Evolutionary conservation across 2,888 invertebrate genomes (phyloP).

Genomic region (Pterostichus niger): DNA sequence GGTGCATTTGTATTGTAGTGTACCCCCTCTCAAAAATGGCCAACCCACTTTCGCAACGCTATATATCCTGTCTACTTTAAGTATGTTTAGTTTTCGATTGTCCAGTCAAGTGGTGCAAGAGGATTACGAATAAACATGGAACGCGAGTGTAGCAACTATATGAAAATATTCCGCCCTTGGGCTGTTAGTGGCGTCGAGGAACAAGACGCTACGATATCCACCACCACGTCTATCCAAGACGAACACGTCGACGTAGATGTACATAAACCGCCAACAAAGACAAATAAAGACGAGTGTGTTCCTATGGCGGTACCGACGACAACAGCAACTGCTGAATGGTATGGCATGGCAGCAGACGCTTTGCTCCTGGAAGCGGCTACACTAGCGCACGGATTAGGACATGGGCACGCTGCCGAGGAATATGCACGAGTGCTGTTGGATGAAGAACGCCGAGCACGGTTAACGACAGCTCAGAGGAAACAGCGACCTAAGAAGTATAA

Average conservation of each 20-base stretch:
- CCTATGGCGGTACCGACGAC: not conserved
- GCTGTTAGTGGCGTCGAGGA: conserved; percentile 70
- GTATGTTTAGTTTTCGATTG: conserved; percentile 74
- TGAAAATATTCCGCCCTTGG: conserved; percentile 72
- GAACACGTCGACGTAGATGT: not conserved
- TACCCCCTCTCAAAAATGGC: conserved; percentile 75
- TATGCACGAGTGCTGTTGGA: conserved; percentile 83
- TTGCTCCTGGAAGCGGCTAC: conserved; percentile 73
- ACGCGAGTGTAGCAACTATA: conserved; percentile 31
- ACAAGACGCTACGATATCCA: conserved; percentile 81
- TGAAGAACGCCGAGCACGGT: conserved; percentile 85
- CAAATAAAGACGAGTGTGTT: too few relatives aligned
- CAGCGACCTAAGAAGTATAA: conserved; percentile 94
- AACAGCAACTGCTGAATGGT: conserved; percentile 68
- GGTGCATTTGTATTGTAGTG: conserved; percentile 67
- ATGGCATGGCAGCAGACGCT: conserved; percentile 67
- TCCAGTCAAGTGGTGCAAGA: conserved; percentile 71
- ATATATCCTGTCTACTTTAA: conserved; percentile 74
- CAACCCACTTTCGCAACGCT: conserved; percentile 74
- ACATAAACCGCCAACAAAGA: too few relatives aligned
- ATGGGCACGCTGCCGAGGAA: conserved; percentile 83
- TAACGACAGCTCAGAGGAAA: conserved; percentile 83
- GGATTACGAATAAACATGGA: conserved; percentile 28
- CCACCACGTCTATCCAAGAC: conserved; percentile 73
- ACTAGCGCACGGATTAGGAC: conserved; percentile 71